Evolutionary conservation across 2,113 vertebrate genomes (phyloP), one percentile per base, ranked within the genome.

Genomic region (Caretta caretta): DNA sequence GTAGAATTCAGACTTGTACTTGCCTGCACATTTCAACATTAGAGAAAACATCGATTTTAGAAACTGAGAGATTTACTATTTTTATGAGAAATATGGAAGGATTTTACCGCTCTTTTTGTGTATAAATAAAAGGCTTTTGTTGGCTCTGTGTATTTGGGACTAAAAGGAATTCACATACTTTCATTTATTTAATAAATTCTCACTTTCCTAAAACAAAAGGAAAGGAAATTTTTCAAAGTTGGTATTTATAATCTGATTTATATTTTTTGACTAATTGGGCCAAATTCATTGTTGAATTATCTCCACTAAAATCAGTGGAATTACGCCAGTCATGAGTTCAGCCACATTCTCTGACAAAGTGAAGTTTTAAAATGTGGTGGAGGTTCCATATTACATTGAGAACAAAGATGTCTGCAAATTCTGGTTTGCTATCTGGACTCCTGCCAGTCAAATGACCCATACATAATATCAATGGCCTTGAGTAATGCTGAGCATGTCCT

Each of bases 1-100:
- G 87, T 83, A 49, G 51, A 49, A 75, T 90, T 56, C 92, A 93
- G 80, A 95, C 94, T 91, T 95, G 94, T 92, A 2, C 22, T 93
- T 93, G 83, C 46, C 29, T 95, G 38, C 57, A 51, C 17, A n/a
- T 72, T 96, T 78, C 56, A 89, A 29, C 62, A 59, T 10, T 92
- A 84, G 2, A 84, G 3, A 89, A 96, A 97, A 88, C 4, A 84
- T 53, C 83, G 17, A 10, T 82, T 96, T 94, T 83, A 56, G 4
- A 82, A 87, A 25, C 20, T 0, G 87, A 38, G 86, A 80, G 42
- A 88, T 83, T 22, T 90, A 83, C 2, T 87, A 3, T 72, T 94
- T 94, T 13, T 83, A 50, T 90, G 51, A 85, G 85, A 91, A 90
- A 62, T 27, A 31, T 62, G 57, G 57, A 62, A 31, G 11, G 27